These are phyloP conservation scores for Oxyura jamaicensis DNA, from an alignment of 2,113 vertebrate species.

Conservation along the genomic window DNA sequence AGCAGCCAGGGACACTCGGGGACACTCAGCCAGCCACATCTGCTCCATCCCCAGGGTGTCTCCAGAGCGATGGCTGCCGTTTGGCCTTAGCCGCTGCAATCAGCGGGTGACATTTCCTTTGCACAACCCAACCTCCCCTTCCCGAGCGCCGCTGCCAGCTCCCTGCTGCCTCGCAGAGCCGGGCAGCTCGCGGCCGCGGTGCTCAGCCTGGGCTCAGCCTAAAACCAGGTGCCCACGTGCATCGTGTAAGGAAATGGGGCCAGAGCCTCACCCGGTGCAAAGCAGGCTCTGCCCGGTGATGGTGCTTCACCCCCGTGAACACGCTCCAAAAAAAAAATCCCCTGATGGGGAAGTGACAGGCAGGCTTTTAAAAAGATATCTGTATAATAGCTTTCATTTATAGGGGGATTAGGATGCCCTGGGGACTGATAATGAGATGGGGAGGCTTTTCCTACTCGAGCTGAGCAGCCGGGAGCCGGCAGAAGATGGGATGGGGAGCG, in stretches of 20 bases:
- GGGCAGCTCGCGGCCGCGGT: neutral
- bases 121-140: neutral
- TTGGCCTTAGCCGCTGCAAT: neutral
- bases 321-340: fast-evolving
- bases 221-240: too few relatives aligned
- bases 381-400: constrained; percentile 14
- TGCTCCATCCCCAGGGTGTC: neutral
- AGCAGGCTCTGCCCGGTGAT: fast-evolving
- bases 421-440: constrained; percentile 51
- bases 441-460: constrained; percentile 27
- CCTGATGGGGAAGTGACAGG: neutral
- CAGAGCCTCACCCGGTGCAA: neutral
- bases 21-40: neutral
- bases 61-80: neutral
- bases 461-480: fast-evolving
- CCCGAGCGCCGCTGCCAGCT: neutral
- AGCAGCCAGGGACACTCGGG: neutral
- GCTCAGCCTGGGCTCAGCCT: neutral
- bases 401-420: constrained; percentile 42
- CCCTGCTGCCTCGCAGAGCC: neutral
- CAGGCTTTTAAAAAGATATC: constrained; percentile 14
- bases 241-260: neutral
- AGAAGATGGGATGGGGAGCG: neutral
- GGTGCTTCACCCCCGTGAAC: fast-evolving
- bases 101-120: neutral